Evolutionary conservation across 2,888 invertebrate species (phyloP).

Genomic region (Rutpela maculata): DNA sequence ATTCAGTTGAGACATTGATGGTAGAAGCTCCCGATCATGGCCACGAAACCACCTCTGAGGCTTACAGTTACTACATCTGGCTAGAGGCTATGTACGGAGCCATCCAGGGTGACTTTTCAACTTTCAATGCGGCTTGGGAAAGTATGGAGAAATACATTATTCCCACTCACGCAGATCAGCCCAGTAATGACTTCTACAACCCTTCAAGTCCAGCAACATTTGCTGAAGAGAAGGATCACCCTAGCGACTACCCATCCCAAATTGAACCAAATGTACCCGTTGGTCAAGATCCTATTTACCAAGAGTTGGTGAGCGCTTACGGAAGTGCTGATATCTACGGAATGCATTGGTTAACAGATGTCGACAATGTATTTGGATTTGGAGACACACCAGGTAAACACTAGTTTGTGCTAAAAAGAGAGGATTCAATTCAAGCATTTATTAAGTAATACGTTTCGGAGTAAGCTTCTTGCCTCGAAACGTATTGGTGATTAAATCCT

Average conservation of each 20-base stretch:
- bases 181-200: constrained; percentile 54
- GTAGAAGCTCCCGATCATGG: constrained; percentile 60
- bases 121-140: constrained; percentile 58
- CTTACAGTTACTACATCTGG: constrained; percentile 60
- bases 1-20: constrained; percentile 59
- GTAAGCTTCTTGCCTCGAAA: too few species aligned
- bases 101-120: constrained; percentile 55
- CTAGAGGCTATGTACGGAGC: constrained; percentile 58
- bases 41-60: constrained; percentile 62
- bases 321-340: constrained; percentile 52
- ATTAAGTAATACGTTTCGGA: too few species aligned
- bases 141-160: constrained; percentile 58
- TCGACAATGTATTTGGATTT: constrained; percentile 53
- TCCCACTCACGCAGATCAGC: constrained; percentile 53
- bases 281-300: constrained; percentile 57
- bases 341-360: constrained; percentile 61
- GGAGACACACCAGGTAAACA: constrained; percentile 49
- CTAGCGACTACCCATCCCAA: constrained; percentile 57
- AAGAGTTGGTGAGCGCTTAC: constrained; percentile 56
- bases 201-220: constrained; percentile 58
- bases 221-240: constrained; percentile 55
- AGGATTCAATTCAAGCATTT: too few species aligned
- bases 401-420: neutral
- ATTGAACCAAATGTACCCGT: constrained; percentile 43
- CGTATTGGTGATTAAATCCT: too few species aligned